Percentiles rank a stretch among this genome's conserved stretches.
Evolutionary conservation across 2,113 vertebrate genomes (phyloP).

Genomic region (Marmota monax): DNA sequence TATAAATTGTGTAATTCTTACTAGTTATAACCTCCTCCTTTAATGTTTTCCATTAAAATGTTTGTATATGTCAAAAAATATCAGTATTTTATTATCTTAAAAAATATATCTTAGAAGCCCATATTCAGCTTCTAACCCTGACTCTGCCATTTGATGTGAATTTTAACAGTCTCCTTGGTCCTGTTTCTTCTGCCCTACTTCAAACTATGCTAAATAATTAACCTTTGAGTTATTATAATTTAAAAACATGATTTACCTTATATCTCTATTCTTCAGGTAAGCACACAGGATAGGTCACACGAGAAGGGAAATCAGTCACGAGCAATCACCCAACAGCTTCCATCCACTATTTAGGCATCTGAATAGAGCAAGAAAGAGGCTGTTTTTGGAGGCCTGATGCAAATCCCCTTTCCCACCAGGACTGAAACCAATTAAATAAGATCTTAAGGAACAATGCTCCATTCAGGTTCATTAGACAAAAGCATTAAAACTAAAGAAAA

Average conservation of each 20-base stretch:
- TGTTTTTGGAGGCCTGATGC: background rate
- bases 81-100: no score
- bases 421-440: background rate
- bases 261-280: background rate
- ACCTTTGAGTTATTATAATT: background rate
- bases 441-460: background rate
- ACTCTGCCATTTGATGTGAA: background rate
- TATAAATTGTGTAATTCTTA: background rate
- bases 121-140: background rate
- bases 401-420: background rate
- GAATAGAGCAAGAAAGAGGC: background rate
- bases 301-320: background rate
- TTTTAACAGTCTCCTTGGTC: background rate
- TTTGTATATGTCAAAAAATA: background rate
- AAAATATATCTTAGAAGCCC: background rate
- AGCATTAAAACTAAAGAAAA: background rate
- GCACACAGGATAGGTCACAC: background rate
- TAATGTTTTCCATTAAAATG: background rate
- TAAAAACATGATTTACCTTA: background rate
- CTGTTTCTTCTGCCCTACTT: background rate
- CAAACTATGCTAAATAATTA: background rate
- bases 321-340: background rate
- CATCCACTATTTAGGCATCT: background rate
- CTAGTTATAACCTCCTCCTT: background rate
- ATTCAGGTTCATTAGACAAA: background rate